phyloP scores from a whole-genome alignment of 2,797 vertebrate genomes.

The Gobionotothen gibberifrons region DNA sequence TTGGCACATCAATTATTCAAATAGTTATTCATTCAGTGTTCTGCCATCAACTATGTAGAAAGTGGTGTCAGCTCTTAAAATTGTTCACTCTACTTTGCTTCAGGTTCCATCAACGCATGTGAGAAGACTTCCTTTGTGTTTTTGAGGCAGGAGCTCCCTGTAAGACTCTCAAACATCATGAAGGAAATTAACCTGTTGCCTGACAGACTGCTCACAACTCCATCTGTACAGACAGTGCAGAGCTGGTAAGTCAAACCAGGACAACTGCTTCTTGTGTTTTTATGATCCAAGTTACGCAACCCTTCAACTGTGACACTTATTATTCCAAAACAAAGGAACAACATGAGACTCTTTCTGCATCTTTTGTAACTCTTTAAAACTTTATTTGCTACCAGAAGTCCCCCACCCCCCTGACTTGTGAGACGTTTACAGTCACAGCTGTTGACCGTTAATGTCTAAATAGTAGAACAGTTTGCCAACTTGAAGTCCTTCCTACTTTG shows the following conservation, averaged over 20 bases:
- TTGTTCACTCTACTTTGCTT: not conserved
- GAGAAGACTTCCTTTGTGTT: conserved; percentile 96
- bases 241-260: conserved; percentile 87
- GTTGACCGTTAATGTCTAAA: conserved; percentile 36
- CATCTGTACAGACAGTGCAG: conserved; percentile 92
- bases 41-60: not conserved
- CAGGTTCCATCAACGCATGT: conserved; percentile 95
- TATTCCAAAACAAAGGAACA: not conserved
- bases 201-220: conserved; percentile 88
- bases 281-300: not conserved
- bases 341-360: not conserved
- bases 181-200: conserved; percentile 96
- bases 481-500: conserved; percentile 62
- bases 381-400: not conserved
- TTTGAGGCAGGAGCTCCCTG: conserved; percentile 93
- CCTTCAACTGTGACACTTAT: not conserved
- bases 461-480: conserved; percentile 22
- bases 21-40: not conserved
- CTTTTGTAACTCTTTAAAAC: not conserved
- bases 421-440: conserved; percentile 22
- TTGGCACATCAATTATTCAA: not conserved
- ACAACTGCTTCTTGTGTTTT: not conserved
- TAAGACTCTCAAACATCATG: conserved; percentile 96
- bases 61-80: not conserved
- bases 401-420: not conserved